Percentiles rank a stretch among this genome's conserved stretches.
Conservation (phyloP, 1,140 invertebrate genomes). For the Tetramorium alpestre region DNA sequence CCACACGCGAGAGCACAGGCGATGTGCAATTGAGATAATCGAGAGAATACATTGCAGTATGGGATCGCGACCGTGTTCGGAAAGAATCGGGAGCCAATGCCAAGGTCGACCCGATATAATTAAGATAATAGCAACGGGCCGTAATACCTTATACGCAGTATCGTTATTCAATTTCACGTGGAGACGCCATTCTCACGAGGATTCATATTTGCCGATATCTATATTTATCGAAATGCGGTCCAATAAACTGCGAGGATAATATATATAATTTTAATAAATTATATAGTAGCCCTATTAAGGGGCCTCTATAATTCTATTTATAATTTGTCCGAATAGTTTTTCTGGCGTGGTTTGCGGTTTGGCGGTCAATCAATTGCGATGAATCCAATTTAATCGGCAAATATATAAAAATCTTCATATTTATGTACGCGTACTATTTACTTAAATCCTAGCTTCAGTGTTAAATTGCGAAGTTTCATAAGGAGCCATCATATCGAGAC, state of each 20-base stretch:
- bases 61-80: conserved; percentile 27
- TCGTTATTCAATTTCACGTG: conserved; percentile 47
- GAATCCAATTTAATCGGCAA: not conserved
- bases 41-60: conserved; percentile 30
- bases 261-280: conserved; percentile 31
- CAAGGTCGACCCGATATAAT: conserved; percentile 43
- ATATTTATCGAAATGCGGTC: conserved; percentile 36
- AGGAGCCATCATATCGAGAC: not conserved
- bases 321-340: not conserved
- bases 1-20: conserved; percentile 50
- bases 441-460: not conserved
- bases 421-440: not conserved
- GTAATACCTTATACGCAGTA: conserved; percentile 1
- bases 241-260: not conserved
- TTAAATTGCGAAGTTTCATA: not conserved
- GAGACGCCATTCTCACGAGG: not conserved
- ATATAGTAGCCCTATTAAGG: not conserved
- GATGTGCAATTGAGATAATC: conserved; percentile 66
- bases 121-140: conserved; percentile 58
- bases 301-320: not conserved
- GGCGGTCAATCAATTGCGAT: not conserved
- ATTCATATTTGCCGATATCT: conserved; percentile 37
- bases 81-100: conserved; percentile 53
- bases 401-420: not conserved
- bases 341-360: not conserved